Base-by-base conservation (phyloP, 1,140 invertebrate genomes). In the Hetaerina americana region DNA sequence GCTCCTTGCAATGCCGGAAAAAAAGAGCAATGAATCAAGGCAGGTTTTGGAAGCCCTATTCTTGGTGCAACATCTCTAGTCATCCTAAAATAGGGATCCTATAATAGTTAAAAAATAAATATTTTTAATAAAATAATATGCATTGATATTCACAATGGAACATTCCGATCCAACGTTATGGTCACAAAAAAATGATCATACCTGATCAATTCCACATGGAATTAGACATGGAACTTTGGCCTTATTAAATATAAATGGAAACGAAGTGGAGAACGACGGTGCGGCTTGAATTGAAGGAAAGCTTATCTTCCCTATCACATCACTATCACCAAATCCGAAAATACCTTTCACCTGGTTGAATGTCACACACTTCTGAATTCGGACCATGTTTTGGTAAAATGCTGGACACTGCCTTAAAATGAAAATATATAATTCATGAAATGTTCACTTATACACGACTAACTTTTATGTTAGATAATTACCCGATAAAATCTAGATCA, bases 11-110 rank as follows among this genome's bases (percentile, higher is more conserved):
- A 80, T 0, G 97, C 94, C 0, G 97, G 97, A 76, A 99, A 94
- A 82, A 99, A 99, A 28, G 86, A 87, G 0, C 95, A 96, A 82
- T 98, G 97, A 0, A 99, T 79, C 0, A 99, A 80, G 0, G 96
- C 91, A n/a, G 97, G 98, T 80, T 99, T 99, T 0, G 87, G 88
- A 78, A 87, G 89, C 25, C 91, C 92, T 15, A 99, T 82, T 72
- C 88, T 88, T 0, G 96, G 96, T 0, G 96, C 94, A 24, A 98
- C 95, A 83, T 99, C 97, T 72, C 97, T 86, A 0, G 95, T 96
- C 96, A 99, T 98, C 71, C 97, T 86, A 81, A 99, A 99, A 81
- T 99, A 99, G 0, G 97, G 97, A 83, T 99, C 97, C 87, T 89
- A 77, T 12, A 77, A 78, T 70, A 73, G 28, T 57, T 72, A 31